Base-by-base conservation (phyloP, 2,797 vertebrate genomes). In the Passerculus sandwichensis region DNA sequence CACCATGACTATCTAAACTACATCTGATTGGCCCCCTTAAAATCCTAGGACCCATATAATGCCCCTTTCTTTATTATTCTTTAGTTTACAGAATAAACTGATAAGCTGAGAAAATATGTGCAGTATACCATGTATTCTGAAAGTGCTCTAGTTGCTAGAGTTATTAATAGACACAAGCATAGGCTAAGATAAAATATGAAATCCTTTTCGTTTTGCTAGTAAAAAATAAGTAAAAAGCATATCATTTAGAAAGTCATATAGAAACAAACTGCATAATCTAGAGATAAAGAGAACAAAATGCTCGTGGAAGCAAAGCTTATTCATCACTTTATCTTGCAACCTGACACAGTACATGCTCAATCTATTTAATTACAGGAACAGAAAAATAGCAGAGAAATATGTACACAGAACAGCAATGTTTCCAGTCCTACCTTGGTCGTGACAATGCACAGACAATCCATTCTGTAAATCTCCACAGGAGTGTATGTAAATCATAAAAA, bases 371-470 rank as follows among this genome's bases (percentile, higher is more conserved):
- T 95, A 95, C 93, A 96, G 94, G 84, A 96, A 94, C 44, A 76
- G 93, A 96, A 97, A 95, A 96, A 91, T 61, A 94, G 96, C 40
- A 97, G 96, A 94, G 93, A 97, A 96, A 97, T 94, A 96, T 96
- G 96, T 83, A 96, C 88, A 94, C 51, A 96, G 89, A 96, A 93
- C 96, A 96, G 96, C 94, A 95, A 96, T 76, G 88, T 89, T 97
- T 97, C 93, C 95, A 91, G 93, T 94, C 99, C 99, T 99, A 99
- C 99, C 99, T 99, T 99, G 95, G 99, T 99, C 96, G 99, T 99
- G 97, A 99, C 98, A 98, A 99, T 99, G 98, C 99, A 99, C 98
- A 99, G 98, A 98, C 99, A 99, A 98, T 99, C 99, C 99, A 99
- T 99, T 96, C 97, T 98, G 98, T 97, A 98, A 98, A 91, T 98